Base-by-base conservation (phyloP, 2,113 vertebrate genomes). In the Megalops atlanticus region DNA sequence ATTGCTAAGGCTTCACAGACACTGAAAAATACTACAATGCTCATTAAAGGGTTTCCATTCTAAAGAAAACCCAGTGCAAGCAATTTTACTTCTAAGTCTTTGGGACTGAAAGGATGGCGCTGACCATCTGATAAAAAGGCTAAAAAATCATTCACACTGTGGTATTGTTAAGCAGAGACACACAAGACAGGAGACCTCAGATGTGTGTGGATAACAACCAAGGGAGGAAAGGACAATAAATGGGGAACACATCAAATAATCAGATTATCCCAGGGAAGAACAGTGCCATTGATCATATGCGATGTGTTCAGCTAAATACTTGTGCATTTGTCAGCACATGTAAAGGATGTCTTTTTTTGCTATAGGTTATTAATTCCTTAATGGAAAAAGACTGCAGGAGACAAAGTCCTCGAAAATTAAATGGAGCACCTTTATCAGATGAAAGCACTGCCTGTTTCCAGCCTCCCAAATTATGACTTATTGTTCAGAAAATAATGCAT, bases 401-500 rank as follows among this genome's bases (percentile, higher is more conserved):
- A 70, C 49, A 47, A 74, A 88, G 86, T 89, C 86, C 88, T 89
- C 89, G 85, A 83, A 86, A 88, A 82, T 77, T 91, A 88, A 86
- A 84, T 41, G 58, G 79, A 85, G 80, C 77, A 85, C 89, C 84
- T 78, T 88, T 77, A 86, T 79, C 75, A 85, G 87, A 91, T 84
- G 73, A 87, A 84, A 86, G 83, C 45, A 72, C 40, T 78, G 52
- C 27, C 74, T 75, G 82, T 85, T 85, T 81, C 82, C 72, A 77
- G 85, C 86, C 80, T 82, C 80, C 82, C 79, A 87, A 88, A 91
- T 90, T 81, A 91, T 86, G 80, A 90, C 81, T 84, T 87, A 92
- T 91, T 92, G 91, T 92, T 92, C 85, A 81, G 83, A 76, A 84
- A 88, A 92, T 88, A 89, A 89, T 84, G 84, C 77, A 85, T 83